These are phyloP conservation scores for Thaumatotibia leucotreta DNA, from an alignment of 1,140 invertebrate genomes.

Conservation along the genomic window DNA sequence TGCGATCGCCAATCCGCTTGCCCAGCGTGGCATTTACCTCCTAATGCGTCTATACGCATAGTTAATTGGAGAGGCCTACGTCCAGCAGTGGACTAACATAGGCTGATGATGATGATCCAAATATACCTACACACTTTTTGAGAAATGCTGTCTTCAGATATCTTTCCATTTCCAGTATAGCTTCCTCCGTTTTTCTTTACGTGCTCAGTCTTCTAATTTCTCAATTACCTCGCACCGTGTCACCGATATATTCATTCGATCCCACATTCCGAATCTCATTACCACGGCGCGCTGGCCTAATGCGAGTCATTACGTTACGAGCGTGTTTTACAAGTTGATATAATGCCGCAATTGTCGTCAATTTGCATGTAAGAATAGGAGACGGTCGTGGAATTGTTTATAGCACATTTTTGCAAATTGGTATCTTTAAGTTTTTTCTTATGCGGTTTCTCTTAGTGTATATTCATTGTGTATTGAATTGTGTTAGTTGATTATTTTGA, in stretches of 20 bases:
- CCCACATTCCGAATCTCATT: constrained; percentile 1
- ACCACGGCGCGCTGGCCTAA: neutral
- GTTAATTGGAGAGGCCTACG: too few relatives aligned
- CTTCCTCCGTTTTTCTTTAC: too few relatives aligned
- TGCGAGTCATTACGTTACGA: constrained; percentile 6
- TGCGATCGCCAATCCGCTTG: too few relatives aligned
- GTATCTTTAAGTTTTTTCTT: neutral
- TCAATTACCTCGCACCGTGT: neutral
- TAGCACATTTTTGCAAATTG: neutral
- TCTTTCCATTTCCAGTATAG: too few relatives aligned
- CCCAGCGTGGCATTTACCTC: too few relatives aligned
- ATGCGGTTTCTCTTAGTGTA: neutral
- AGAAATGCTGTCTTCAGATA: too few relatives aligned
- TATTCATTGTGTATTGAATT: neutral
- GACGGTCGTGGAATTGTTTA: neutral
- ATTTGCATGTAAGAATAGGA: constrained; percentile 7
- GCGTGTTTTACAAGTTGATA: constrained; percentile 13
- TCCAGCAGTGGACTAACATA: too few relatives aligned
- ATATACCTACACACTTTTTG: too few relatives aligned
- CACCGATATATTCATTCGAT: constrained; percentile 7
- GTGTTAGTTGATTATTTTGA: neutral
- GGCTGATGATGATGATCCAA: too few relatives aligned
- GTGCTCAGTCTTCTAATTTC: neutral
- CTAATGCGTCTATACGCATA: too few relatives aligned
- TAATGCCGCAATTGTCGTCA: constrained; percentile 8